A percentile compares a stretch with the other conserved stretches of the same genome.
Evolutionary conservation across 2,113 vertebrate species (phyloP).

Genomic region (Scytalopus superciliaris): DNA sequence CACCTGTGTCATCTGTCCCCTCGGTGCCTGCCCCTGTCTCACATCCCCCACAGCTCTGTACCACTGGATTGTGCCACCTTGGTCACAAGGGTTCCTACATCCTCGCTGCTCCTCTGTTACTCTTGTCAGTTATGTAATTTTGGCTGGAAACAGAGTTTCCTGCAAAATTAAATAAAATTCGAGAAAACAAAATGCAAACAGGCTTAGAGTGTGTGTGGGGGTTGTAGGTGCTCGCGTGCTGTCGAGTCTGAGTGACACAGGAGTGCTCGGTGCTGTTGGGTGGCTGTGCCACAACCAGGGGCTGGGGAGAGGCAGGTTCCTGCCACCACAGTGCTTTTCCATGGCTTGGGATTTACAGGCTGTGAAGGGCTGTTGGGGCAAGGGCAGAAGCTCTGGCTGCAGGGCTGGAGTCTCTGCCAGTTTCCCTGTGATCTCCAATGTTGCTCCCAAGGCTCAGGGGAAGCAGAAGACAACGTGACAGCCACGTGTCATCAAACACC

Average conservation of each 20-base stretch:
- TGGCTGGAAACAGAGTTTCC: conserved; percentile 28
- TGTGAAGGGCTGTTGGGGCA: background rate
- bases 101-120: background rate
- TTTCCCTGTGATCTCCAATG: background rate
- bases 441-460: rapidly evolving
- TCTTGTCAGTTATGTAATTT: background rate
- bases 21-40: background rate
- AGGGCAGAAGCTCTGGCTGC: background rate
- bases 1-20: background rate
- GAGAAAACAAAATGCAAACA: background rate
- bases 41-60: background rate
- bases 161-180: conserved; percentile 52
- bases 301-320: rapidly evolving
- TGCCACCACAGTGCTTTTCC: rapidly evolving
- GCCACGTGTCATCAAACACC: rapidly evolving
- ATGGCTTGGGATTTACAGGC: background rate
- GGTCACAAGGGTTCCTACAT: background rate
- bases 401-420: background rate
- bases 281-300: rapidly evolving
- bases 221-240: background rate
- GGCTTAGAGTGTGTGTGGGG: rapidly evolving
- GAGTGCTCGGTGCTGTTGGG: background rate
- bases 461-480: background rate
- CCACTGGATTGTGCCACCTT: background rate
- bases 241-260: background rate